Conservation (phyloP, 2,888 invertebrate genomes). For the Bruchidius siliquastri region DNA sequence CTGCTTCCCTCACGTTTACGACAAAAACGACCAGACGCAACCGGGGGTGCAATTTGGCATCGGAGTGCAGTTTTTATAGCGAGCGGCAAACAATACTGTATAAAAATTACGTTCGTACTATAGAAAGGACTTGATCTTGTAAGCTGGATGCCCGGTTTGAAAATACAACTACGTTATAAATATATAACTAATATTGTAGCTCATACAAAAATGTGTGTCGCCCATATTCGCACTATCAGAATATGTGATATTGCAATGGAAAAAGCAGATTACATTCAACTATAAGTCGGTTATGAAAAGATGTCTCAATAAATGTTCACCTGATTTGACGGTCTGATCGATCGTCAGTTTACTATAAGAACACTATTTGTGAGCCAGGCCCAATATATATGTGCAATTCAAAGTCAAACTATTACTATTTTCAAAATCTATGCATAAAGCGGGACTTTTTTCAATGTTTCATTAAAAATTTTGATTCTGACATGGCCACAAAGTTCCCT, state of each 20-base stretch:
- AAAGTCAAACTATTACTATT: too few relatives aligned
- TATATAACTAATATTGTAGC: neutral
- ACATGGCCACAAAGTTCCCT: too few relatives aligned
- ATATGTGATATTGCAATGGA: neutral
- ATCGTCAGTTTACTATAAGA: too few relatives aligned
- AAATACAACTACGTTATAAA: neutral
- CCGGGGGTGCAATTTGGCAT: conserved; percentile 81
- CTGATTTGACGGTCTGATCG: too few relatives aligned
- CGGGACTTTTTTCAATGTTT: too few relatives aligned
- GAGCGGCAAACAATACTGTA: neutral
- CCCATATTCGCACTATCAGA: too few relatives aligned
- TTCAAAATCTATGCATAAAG: too few relatives aligned
- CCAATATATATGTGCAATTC: too few relatives aligned
- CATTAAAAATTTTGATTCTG: too few relatives aligned
- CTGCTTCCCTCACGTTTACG: conserved; percentile 67
- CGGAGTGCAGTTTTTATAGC: conserved; percentile 74
- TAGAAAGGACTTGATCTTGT: neutral
- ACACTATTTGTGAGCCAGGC: too few relatives aligned
- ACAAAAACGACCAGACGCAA: conserved; percentile 59
- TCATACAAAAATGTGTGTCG: neutral
- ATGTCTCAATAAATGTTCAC: too few relatives aligned
- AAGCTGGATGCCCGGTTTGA: neutral
- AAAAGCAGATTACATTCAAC: too few relatives aligned
- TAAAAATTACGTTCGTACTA: neutral
- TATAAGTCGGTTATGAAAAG: neutral